Conservation (phyloP, 1,140 invertebrate species). For the Pollicipes pollicipes region DNA sequence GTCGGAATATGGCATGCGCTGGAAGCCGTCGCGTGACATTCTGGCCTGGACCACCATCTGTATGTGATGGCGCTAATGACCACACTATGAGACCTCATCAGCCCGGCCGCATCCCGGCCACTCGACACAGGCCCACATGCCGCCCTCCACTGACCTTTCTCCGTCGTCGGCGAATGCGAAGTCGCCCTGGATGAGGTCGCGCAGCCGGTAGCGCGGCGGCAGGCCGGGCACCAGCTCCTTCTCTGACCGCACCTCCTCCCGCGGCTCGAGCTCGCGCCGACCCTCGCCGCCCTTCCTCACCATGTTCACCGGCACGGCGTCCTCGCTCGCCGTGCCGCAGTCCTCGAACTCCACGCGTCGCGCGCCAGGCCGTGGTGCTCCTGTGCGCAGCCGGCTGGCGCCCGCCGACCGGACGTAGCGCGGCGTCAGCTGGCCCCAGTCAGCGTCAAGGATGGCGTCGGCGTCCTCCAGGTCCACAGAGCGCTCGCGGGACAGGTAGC, state of each 20-base stretch:
- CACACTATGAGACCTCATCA: too few species aligned
- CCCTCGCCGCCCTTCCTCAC: background rate
- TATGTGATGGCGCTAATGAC: too few species aligned
- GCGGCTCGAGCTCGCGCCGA: background rate
- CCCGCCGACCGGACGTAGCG: background rate
- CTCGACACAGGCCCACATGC: too few species aligned
- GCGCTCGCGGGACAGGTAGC: background rate
- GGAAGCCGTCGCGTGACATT: too few species aligned
- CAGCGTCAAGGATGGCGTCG: background rate
- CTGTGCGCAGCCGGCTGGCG: too few species aligned
- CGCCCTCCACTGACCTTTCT: conserved; percentile 50
- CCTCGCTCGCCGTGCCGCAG: background rate
- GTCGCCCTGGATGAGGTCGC: conserved; percentile 57
- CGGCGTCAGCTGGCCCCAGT: background rate
- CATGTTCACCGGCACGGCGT: background rate
- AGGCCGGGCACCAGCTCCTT: background rate
- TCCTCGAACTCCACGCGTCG: background rate
- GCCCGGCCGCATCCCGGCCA: too few species aligned
- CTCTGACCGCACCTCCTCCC: background rate
- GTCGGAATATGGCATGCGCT: too few species aligned
- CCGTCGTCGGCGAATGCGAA: conserved; percentile 57
- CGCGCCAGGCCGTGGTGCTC: too few species aligned
- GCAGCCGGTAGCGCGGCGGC: conserved; percentile 45
- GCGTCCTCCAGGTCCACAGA: background rate
- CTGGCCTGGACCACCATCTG: too few species aligned